Conservation (phyloP, 2,888 invertebrate genomes). For the Gerris lacustris region DNA sequence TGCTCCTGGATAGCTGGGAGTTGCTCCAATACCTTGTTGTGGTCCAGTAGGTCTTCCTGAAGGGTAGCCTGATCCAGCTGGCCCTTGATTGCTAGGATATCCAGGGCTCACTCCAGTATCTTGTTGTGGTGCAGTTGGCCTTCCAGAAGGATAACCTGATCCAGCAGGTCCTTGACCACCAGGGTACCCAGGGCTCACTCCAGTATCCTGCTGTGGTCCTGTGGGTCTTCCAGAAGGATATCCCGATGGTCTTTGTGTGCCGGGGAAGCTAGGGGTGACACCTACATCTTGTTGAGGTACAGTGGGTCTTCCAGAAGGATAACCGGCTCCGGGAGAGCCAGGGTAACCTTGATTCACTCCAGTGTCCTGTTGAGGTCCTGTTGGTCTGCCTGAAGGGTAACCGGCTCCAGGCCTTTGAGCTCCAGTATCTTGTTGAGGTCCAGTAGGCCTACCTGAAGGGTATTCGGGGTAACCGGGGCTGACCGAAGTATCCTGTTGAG, state of each 20-base stretch:
- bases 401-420: constrained; percentile 16
- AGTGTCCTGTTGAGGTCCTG: constrained; percentile 16
- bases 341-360: constrained; percentile 28
- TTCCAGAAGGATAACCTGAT: constrained; percentile 22
- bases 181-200: constrained; percentile 26
- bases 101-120: constrained; percentile 28
- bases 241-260: constrained; percentile 23
- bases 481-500: constrained; percentile 20
- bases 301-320: constrained; percentile 26
- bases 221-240: constrained; percentile 23
- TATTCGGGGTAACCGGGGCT: constrained; percentile 32
- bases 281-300: constrained; percentile 18
- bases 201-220: constrained; percentile 29
- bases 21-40: constrained; percentile 29
- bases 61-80: constrained; percentile 30
- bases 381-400: constrained; percentile 21
- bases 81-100: constrained; percentile 27
- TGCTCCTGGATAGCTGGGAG: constrained; percentile 20
- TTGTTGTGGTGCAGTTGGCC: constrained; percentile 18
- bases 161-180: constrained; percentile 15
- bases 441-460: constrained; percentile 21
- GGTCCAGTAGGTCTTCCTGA: constrained; percentile 18
- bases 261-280: constrained; percentile 15
- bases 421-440: constrained; percentile 30
- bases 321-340: constrained; percentile 19